Conservation (phyloP, 2,797 vertebrate genomes). For the Falco biarmicus region DNA sequence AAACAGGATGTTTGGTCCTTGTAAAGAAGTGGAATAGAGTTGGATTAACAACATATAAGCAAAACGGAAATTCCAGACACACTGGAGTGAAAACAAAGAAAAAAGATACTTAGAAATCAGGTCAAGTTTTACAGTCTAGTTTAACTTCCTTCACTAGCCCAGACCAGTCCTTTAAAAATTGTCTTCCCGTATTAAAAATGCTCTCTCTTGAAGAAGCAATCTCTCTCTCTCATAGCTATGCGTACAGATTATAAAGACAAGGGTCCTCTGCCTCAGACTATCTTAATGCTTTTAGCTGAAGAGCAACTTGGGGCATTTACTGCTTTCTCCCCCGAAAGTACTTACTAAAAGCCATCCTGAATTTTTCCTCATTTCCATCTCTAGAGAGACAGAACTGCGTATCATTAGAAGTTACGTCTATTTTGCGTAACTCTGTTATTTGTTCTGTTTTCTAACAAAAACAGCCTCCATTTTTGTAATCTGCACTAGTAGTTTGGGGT, state of each 20-base stretch:
- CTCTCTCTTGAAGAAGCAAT: background rate
- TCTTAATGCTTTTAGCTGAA: background rate
- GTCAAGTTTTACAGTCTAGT: background rate
- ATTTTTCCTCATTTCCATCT: background rate
- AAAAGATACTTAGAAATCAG: background rate
- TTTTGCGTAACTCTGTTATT: background rate
- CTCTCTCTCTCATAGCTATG: background rate
- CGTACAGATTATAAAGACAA: background rate
- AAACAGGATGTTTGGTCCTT: background rate
- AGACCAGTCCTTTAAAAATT: background rate
- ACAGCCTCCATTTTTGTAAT: background rate
- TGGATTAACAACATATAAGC: background rate
- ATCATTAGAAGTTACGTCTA: background rate
- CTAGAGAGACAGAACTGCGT: background rate
- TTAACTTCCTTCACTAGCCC: background rate
- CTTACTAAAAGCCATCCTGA: background rate
- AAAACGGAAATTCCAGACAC: background rate
- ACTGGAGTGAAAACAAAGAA: background rate
- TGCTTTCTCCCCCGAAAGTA: background rate
- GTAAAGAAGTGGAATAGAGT: background rate
- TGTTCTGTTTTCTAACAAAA: background rate
- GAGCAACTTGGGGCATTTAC: background rate
- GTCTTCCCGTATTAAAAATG: background rate
- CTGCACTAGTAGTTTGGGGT: background rate
- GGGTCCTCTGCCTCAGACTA: background rate